Base-by-base conservation (phyloP, 2,888 invertebrate species). In the Lasiommata megera region DNA sequence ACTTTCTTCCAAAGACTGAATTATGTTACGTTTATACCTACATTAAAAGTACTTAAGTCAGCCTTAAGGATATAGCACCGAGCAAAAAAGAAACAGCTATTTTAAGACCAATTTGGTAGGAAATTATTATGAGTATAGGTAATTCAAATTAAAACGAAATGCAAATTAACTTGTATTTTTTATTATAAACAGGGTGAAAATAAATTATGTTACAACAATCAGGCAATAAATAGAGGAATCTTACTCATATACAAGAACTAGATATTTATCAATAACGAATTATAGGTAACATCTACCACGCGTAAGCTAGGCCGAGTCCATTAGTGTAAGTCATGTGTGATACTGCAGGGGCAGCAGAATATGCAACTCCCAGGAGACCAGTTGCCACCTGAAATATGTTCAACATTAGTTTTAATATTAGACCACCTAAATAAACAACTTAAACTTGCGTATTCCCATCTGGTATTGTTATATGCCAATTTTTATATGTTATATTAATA, bases 251-350 rank as follows among this genome's bases (percentile, higher is more conserved):
- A 68, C 51, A 65, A 48, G 52, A 29, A 50, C 61, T 62, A 69
- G 67, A 48, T 58, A 54, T 5, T 44, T 23, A 23, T 23, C 23
- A 50, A 37, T 18, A 43, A 16, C 14, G 17, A 57, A n/a, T 31
- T 23, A 8, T 28, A 34, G 52, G 3, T 29, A 38, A n/a, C 3
- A n/a, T 76, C 83, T 91, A 93, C 92, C 92, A 93, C 63, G 85
- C 82, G 74, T 93, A 93, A 12, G 84, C 82, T 29, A 91, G 73
- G n/a, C 92, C 92, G 34, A 92, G 82, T 66, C 92, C 92, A 68
- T 92, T 92, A 56, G 87, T 77, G 79, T 92, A 93, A 43, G 89
- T 88, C 88, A 93, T 92, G 77, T 93, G 93, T n/a, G 93, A 92
- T 1, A 93, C 93, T 12, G 92, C 88, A 8, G 93, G 92, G 11